Percentiles rank a stretch among this genome's conserved stretches.
These are phyloP conservation scores for Zalophus californianus DNA, from an alignment of 2,797 vertebrate genomes.

Conservation along the genomic window DNA sequence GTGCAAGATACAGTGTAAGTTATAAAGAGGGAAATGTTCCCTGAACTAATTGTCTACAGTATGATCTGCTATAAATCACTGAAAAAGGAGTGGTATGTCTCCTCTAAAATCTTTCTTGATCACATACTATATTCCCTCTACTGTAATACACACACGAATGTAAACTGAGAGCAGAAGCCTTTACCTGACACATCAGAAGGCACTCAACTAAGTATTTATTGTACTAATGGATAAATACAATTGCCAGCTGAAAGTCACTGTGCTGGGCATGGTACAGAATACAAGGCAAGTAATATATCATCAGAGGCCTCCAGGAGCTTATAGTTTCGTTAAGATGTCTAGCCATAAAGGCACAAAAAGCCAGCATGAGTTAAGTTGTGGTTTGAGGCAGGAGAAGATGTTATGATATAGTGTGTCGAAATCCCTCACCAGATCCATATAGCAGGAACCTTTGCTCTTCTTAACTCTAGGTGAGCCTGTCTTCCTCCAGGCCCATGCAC, in stretches of 20 bases:
- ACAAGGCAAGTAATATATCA: not conserved
- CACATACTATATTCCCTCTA: not conserved
- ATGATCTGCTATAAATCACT: conserved; percentile 2
- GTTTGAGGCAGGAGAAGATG: conserved; percentile 14
- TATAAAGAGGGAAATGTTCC: not conserved
- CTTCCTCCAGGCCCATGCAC: not conserved
- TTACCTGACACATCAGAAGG: not conserved
- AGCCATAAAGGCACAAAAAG: not conserved
- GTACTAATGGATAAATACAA: not conserved
- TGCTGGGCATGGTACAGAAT: not conserved
- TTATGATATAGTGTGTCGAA: not conserved
- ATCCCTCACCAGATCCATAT: not conserved
- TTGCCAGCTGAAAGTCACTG: not conserved
- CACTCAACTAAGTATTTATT: not conserved
- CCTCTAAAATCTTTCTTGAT: conserved; percentile 22
- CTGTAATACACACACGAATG: not conserved
- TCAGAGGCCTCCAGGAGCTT: not conserved
- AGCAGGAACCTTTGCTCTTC: not conserved
- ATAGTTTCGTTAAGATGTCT: not conserved
- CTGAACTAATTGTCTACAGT: not conserved
- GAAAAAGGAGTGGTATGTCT: not conserved
- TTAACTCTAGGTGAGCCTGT: not conserved
- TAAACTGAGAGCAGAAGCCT: not conserved
- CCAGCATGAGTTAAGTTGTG: not conserved
- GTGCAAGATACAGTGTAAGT: not conserved